Evolutionary conservation across 1,140 invertebrate genomes (phyloP), one percentile per base, ranked within the genome.

Genomic region (Galendromus occidentalis): DNA sequence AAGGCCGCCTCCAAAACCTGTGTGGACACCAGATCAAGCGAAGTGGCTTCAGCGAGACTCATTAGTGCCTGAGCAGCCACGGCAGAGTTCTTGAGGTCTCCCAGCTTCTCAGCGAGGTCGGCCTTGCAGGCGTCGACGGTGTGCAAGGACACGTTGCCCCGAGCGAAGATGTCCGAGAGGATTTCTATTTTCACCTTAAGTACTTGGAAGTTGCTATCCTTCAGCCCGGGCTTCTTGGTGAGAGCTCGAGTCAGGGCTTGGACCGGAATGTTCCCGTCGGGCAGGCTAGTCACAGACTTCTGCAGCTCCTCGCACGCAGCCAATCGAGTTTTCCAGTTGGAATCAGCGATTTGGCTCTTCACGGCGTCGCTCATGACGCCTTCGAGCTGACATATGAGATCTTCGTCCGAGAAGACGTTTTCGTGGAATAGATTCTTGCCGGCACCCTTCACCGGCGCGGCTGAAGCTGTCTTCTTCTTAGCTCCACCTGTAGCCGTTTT

Each of bases 201-300:
- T 12, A 91, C 88, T 80, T 93, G 89, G 67, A 92, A 89, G 76
- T 94, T 93, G 64, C 85, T 92, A 70, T 94, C 91, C 72, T 90
- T 92, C 0, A 93, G 80, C 4, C 91, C 91, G 0, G 91, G 89
- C 74, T 91, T 93, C 70, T 85, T 89, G 65, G 82, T 83, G 12
- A 94, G 71, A 5, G 80, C 81, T 64, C 84, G 80, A 7, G 90
- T 79, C 44, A 91, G 73, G 4, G 86, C 80, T 77, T 93, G 90
- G 1, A 83, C 81, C 0, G 82, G 81, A 5, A 86, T 80, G 51
- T 84, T 82, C 47, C 79, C 77, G 29, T 79, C 72, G 64, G 84
- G 82, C 69, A 84, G 79, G 22, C 77, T 76, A 70, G 80, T 81
- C 0, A 88, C 73, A 47, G 73, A 80, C 25, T 82, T 79, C 17